Conservation (phyloP, 2,888 invertebrate genomes). For the Machimus atricapillus region DNA sequence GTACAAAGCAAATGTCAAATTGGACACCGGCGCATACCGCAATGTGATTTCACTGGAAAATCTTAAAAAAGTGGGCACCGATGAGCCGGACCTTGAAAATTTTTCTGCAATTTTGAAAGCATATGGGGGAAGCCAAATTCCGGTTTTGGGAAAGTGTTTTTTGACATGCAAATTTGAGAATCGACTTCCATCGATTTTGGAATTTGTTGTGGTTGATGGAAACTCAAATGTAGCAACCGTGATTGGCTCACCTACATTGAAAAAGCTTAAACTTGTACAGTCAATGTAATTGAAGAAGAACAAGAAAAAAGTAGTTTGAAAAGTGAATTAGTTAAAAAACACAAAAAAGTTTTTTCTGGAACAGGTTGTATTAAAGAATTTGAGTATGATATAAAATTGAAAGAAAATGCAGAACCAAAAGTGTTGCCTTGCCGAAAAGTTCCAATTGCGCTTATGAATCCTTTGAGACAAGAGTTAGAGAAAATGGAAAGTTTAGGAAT, state of each 20-base stretch:
- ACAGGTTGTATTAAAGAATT: background rate
- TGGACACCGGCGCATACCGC: background rate
- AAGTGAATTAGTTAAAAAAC: background rate
- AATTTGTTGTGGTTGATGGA: background rate
- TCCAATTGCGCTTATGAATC: slow-evolving; percentile 20
- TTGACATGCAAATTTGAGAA: background rate
- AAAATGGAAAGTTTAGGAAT: background rate
- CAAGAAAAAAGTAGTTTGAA: background rate
- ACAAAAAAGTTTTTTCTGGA: background rate
- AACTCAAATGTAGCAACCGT: background rate
- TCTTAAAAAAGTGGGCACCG: background rate
- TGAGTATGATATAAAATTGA: slow-evolving; percentile 33
- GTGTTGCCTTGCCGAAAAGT: slow-evolving; percentile 9
- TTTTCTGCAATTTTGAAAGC: background rate
- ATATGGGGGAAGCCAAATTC: background rate
- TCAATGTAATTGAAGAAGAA: background rate
- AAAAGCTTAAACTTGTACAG: slow-evolving; percentile 4
- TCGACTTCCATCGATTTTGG: background rate
- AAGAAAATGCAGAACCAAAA: slow-evolving; percentile 24
- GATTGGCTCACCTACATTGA: background rate
- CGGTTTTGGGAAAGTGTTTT: background rate
- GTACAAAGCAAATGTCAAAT: background rate
- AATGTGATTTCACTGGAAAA: background rate
- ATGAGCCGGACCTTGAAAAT: background rate
- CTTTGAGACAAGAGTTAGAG: slow-evolving; percentile 15